phyloP scores from a whole-genome alignment of 2,888 invertebrate genomes.

The Carpatolechia fugitivella region DNA sequence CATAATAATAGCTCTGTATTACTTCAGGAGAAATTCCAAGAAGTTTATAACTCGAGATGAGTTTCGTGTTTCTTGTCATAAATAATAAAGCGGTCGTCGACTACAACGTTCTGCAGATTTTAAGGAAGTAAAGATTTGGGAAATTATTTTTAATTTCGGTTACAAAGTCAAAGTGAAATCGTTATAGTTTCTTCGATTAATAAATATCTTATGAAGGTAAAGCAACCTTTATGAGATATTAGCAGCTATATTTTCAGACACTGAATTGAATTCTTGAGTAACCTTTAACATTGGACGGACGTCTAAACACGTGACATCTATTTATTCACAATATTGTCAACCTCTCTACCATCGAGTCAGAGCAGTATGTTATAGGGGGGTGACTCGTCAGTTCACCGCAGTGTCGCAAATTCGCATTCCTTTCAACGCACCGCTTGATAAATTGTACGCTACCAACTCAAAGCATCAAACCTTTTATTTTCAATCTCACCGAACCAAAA shows the following conservation, averaged over 20 bases:
- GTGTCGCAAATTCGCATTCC: conserved; percentile 34
- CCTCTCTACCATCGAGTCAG: too few relatives aligned
- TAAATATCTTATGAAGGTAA: conserved; percentile 52
- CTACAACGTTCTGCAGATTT: conserved; percentile 76
- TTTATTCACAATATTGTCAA: too few relatives aligned
- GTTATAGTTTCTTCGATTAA: conserved; percentile 61
- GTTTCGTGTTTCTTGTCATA: conserved; percentile 80
- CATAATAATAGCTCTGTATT: conserved; percentile 80
- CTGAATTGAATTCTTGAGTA: too few relatives aligned
- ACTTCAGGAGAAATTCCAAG: conserved; percentile 80
- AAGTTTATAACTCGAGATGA: conserved; percentile 80
- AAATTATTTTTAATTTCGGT: conserved; percentile 68
- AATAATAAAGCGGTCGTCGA: conserved; percentile 79
- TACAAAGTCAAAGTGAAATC: conserved; percentile 54
- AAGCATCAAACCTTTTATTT: conserved; percentile 23
- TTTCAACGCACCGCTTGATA: conserved; percentile 34
- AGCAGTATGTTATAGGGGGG: conserved; percentile 42
- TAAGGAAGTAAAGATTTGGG: conserved; percentile 73
- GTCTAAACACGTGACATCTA: too few relatives aligned
- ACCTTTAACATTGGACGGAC: too few relatives aligned
- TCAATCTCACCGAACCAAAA: conserved; percentile 27
- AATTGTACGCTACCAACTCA: conserved; percentile 23
- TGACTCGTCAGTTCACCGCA: conserved; percentile 42
- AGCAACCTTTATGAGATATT: too few relatives aligned
- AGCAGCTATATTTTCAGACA: too few relatives aligned